Conservation (phyloP, 2,113 vertebrate species). For the Oxyura jamaicensis region DNA sequence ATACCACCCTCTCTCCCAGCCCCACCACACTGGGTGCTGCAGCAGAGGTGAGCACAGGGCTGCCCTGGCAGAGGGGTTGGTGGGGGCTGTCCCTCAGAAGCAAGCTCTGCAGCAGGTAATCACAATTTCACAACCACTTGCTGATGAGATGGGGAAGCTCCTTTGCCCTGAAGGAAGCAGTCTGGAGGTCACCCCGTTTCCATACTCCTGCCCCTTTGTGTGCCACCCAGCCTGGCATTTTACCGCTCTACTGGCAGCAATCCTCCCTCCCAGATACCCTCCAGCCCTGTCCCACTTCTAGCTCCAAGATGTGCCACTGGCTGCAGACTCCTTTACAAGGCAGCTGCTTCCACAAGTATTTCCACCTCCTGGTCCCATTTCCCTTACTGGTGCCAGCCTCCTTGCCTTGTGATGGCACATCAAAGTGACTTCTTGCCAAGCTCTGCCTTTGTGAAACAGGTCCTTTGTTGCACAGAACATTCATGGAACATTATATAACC, state of each 20-base stretch:
- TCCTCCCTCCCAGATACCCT: background rate
- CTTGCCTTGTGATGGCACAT: background rate
- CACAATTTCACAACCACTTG: background rate
- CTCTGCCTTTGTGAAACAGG: background rate
- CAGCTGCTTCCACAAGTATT: background rate
- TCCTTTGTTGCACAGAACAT: background rate
- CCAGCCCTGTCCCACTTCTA: background rate
- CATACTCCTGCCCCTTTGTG: background rate
- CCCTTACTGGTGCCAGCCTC: background rate
- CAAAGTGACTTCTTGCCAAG: background rate
- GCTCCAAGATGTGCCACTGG: background rate
- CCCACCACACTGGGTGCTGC: fast-evolving
- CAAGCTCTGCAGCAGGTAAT: background rate
- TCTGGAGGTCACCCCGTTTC: background rate
- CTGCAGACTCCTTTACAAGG: background rate
- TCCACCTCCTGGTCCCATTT: background rate
- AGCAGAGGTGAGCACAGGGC: fast-evolving
- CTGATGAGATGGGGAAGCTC: background rate
- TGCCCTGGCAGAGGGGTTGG: fast-evolving
- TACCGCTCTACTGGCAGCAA: background rate
- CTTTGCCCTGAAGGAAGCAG: fast-evolving
- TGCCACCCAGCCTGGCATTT: background rate
- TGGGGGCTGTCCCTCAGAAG: background rate
- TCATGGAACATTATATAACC: background rate
- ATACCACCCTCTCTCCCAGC: fast-evolving